These are phyloP conservation scores for Gopherus flavomarginatus DNA, from an alignment of 2,113 vertebrate species.

Conservation along the genomic window DNA sequence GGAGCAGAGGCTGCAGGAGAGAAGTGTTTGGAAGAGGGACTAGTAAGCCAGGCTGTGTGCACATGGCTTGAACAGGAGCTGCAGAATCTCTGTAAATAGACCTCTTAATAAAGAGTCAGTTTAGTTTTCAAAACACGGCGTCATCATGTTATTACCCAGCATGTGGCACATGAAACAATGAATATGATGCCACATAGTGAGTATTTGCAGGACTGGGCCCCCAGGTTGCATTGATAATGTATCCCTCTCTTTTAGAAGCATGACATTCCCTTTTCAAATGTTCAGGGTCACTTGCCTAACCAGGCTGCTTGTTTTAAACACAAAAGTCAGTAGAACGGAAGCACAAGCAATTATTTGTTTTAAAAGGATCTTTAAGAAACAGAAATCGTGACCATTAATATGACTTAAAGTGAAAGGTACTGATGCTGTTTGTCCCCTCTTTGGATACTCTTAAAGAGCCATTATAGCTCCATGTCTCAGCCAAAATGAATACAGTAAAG, in stretches of 20 bases:
- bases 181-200: background rate
- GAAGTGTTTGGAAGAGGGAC: background rate
- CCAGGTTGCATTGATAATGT: background rate
- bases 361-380: constrained; percentile 37
- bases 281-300: constrained; percentile 16
- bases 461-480: background rate
- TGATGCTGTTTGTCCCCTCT: constrained; percentile 28
- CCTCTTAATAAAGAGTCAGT: background rate
- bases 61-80: background rate
- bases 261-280: background rate
- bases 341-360: constrained; percentile 52
- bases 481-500: background rate
- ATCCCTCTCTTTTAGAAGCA: background rate
- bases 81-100: background rate
- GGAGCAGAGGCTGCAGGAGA: background rate
- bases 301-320: background rate
- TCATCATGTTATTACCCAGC: background rate
- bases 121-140: background rate
- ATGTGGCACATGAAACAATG: background rate
- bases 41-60: background rate
- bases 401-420: background rate
- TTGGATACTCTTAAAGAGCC: constrained; percentile 2
- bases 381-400: constrained; percentile 4
- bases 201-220: background rate
- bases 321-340: constrained; percentile 46